Conservation (phyloP, 2,888 invertebrate species). For the Leptinotarsa juncta region DNA sequence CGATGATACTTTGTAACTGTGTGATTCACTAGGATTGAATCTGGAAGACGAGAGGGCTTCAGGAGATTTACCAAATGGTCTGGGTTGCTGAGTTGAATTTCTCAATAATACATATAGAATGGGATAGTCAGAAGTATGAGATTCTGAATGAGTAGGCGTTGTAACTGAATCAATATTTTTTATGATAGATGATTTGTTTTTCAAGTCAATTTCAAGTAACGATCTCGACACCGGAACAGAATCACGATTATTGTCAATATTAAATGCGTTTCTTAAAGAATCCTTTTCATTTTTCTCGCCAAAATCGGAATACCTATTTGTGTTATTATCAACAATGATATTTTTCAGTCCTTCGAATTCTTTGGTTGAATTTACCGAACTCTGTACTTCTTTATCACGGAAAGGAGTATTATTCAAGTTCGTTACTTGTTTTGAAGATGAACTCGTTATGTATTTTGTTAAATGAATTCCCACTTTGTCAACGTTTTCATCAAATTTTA, state of each 20-base stretch:
- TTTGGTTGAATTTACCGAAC: not conserved
- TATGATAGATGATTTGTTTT: not conserved
- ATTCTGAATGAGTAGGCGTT: slow-evolving; percentile 15
- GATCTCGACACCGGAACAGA: not conserved
- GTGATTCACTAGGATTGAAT: slow-evolving; percentile 44
- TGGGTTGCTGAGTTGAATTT: slow-evolving; percentile 45
- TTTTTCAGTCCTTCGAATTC: not conserved
- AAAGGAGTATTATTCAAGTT: too few relatives aligned
- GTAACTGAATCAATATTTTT: not conserved
- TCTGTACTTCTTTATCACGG: not conserved
- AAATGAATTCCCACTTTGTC: slow-evolving; percentile 48
- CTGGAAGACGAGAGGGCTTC: slow-evolving; percentile 23
- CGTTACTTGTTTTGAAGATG: not conserved
- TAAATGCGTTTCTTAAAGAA: not conserved
- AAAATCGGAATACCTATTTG: not conserved
- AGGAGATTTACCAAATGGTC: slow-evolving; percentile 50
- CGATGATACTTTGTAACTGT: slow-evolving; percentile 58
- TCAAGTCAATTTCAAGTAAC: not conserved
- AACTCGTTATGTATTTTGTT: slow-evolving; percentile 42
- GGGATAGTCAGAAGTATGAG: not conserved
- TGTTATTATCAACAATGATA: not conserved
- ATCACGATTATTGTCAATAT: not conserved
- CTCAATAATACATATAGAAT: slow-evolving; percentile 23
- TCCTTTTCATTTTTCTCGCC: not conserved
- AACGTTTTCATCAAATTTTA: slow-evolving; percentile 47